Conservation (phyloP, 2,888 invertebrate genomes). For the Ephialtes manifestator region DNA sequence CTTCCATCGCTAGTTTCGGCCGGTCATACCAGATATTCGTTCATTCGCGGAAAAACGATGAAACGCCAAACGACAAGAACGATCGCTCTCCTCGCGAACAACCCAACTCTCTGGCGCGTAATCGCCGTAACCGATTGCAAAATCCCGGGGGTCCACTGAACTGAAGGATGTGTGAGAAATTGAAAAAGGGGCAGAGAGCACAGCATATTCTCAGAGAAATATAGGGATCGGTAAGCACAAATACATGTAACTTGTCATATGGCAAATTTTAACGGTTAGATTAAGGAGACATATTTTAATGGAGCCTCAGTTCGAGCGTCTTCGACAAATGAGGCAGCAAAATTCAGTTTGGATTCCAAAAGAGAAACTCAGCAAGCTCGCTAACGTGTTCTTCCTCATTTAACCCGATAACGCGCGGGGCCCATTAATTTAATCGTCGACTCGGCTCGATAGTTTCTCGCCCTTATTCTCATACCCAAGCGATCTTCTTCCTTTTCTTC, state of each 20-base stretch:
- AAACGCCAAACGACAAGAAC: constrained; percentile 64
- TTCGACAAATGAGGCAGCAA: constrained; percentile 47
- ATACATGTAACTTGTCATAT: constrained; percentile 24
- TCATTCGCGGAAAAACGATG: constrained; percentile 69
- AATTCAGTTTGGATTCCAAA: constrained; percentile 32
- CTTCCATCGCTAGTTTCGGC: constrained; percentile 68
- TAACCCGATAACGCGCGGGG: constrained; percentile 63
- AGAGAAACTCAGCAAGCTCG: constrained; percentile 60
- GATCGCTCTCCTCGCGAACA: constrained; percentile 49
- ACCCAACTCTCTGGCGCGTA: constrained; percentile 38
- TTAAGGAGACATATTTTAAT: constrained; percentile 40
- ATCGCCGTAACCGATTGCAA: constrained; percentile 54
- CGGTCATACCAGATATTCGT: constrained; percentile 69
- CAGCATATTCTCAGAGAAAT: background rate
- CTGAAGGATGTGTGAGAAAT: constrained; percentile 22
- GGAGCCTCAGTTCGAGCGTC: constrained; percentile 38
- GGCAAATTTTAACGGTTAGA: constrained; percentile 31
- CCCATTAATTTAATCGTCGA: constrained; percentile 68
- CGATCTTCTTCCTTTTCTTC: constrained; percentile 25
- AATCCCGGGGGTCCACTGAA: constrained; percentile 47
- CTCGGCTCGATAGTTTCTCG: constrained; percentile 63
- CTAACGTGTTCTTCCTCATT: constrained; percentile 69
- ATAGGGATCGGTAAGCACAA: constrained; percentile 29
- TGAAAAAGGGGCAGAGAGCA: constrained; percentile 13
- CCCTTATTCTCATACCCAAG: constrained; percentile 32